Percentiles rank a stretch among this genome's conserved stretches.
These are phyloP conservation scores for Pachypsylla venusta DNA, from an alignment of 1,140 invertebrate genomes.

Conservation along the genomic window DNA sequence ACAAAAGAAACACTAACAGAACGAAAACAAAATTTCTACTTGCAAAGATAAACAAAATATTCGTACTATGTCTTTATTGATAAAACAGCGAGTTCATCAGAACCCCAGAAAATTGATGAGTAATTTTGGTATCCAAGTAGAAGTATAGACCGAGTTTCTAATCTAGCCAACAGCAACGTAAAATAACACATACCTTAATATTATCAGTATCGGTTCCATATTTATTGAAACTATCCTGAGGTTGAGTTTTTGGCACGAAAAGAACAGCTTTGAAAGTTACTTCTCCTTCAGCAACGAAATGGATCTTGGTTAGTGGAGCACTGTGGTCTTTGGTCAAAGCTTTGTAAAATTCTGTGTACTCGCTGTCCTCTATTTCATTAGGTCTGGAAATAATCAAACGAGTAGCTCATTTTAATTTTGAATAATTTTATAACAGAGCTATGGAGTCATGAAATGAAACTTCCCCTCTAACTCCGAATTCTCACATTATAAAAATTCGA, in stretches of 20 bases:
- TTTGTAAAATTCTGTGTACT: constrained; percentile 92
- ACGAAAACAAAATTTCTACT: too few species aligned
- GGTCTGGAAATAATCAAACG: too few species aligned
- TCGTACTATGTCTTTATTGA: neutral
- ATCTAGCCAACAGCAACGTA: neutral
- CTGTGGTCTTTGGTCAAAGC: constrained; percentile 80
- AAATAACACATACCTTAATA: constrained; percentile 52
- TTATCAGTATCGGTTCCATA: constrained; percentile 90
- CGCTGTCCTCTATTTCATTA: constrained; percentile 64
- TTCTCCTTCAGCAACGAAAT: constrained; percentile 96
- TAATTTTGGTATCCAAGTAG: too few species aligned
- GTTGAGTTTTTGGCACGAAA: constrained; percentile 78
- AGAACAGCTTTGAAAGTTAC: constrained; percentile 95
- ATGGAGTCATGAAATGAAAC: too few species aligned
- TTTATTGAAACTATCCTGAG: constrained; percentile 83
- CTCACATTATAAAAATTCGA: too few species aligned
- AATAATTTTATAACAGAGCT: too few species aligned
- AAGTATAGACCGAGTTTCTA: too few species aligned
- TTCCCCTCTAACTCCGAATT: too few species aligned
- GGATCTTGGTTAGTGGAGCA: constrained; percentile 74
- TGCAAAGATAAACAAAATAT: too few species aligned
- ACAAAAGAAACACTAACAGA: too few species aligned
- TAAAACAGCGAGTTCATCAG: neutral
- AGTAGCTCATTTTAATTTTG: too few species aligned
- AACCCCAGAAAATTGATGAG: too few species aligned